Evolutionary conservation across 2,888 invertebrate genomes (phyloP), one percentile per base, ranked within the genome.

Genomic region (Cancer borealis): DNA sequence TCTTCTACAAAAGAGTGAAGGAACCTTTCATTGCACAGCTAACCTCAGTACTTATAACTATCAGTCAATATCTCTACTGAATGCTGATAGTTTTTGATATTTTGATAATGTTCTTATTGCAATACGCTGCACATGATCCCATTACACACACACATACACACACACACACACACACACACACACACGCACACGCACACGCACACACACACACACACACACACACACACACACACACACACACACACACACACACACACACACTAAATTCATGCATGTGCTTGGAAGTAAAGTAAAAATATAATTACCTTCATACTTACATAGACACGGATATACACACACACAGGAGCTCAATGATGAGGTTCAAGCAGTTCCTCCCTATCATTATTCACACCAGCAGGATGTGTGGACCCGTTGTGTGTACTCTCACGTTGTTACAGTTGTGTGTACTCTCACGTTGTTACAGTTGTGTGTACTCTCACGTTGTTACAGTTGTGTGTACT

Each of bases 201-300:
- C 88, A 88, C 88, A 39, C 30, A 88, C 88, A 3, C 39, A 88
- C 30, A 88, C 88, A 39, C 88, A 88, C 30, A n/a, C 26, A 3
- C 8, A n/a, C 54, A 73, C 66, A 73, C 17, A n/a, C 66, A 21
- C 66, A n/a, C 66, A n/a, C 66, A 73, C 66, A 73, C 66, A 0
- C 66, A n/a, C 88, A 88, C 88, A 88, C n/a, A 73, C 73, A 73
- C 73, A 73, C n/a, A 73, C 26, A 73, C 73, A 73, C 73, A 60
- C 60, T 60, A 60, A 1, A 60, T 21, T 3, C 60, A 21, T 14
- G 60, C 60, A 60, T 21, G 60, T 60, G 60, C 21, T 17, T 60
- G 17, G 60, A 21, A 60, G 17, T 21, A 60, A 60, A 21, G 60
- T 17, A 21, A 21, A 60, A 60, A 17, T 2, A 60, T 60, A 21